These are phyloP conservation scores for Etheostoma cragini DNA, from an alignment of 2,113 vertebrate genomes.

Conservation along the genomic window DNA sequence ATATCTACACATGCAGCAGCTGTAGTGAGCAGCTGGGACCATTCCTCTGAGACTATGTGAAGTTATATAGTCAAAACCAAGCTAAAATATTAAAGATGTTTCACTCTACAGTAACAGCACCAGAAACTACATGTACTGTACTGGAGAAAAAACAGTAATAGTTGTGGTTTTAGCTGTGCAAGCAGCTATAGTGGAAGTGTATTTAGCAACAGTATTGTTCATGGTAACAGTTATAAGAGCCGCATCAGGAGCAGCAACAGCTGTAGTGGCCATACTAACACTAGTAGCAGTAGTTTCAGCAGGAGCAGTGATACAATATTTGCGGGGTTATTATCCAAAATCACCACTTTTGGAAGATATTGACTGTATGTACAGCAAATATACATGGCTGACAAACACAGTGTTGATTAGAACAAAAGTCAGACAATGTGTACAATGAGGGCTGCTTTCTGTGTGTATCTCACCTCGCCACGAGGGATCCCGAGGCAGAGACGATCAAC, in stretches of 20 bases:
- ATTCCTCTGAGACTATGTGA: neutral
- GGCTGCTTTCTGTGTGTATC: neutral
- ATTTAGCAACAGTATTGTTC: neutral
- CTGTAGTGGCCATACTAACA: neutral
- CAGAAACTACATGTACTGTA: neutral
- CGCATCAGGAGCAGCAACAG: neutral
- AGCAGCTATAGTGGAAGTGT: neutral
- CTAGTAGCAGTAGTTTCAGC: neutral
- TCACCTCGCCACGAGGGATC: conserved; percentile 85
- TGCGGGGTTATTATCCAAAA: neutral
- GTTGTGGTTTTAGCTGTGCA: neutral
- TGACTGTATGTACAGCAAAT: neutral
- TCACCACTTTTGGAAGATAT: neutral
- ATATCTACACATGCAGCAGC: neutral
- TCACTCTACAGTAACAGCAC: neutral
- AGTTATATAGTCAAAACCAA: neutral
- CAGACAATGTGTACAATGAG: neutral
- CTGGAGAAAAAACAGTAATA: neutral
- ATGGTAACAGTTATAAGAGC: too few species aligned
- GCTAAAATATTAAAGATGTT: neutral
- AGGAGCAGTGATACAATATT: neutral
- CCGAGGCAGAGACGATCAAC: conserved; percentile 85
- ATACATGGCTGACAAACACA: conserved; percentile 1
- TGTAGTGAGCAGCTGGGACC: neutral
- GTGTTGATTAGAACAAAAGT: neutral